Evolutionary conservation across 2,113 vertebrate species (phyloP), one percentile per base, ranked within the genome.

Genomic region (Boleophthalmus pectinirostris): DNA sequence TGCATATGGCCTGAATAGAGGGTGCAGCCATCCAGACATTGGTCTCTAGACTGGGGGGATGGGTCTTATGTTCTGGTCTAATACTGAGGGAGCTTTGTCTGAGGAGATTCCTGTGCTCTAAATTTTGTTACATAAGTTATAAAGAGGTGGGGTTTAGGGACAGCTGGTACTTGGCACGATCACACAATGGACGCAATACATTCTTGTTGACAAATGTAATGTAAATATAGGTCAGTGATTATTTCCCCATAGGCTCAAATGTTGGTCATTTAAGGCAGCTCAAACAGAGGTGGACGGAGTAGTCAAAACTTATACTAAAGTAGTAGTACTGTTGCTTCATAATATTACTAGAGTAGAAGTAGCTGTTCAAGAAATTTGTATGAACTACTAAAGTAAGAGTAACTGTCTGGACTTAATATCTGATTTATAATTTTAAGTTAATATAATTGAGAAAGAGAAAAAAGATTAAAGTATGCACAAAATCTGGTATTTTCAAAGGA

Each of bases 71-170:
- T 64, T 12, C 68, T 67, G 33, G 61, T 16, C 56, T 10, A 21
- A 54, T 7, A 93, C 91, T 88, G 86, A 89, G 81, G 85, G 72
- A 68, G 81, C 91, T 93, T 92, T 93, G 93, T 94, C 86, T 86
- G 87, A 80, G 73, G 72, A 79, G 82, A 93, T 93, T 94, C 89
- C 92, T 92, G 81, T 82, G 90, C 89, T 86, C 90, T 69, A 86
- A 76, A 88, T 85, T 73, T 81, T 82, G 88, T 93, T 93, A 84
- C 89, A 91, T 91, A 91, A 92, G 77, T 77, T 69, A 20, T 51
- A 43, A 43, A 80, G 86, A 82, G 85, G 83, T 47, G 85, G 90
- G 77, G 88, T 79, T 18, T 0, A 35, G 63, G 68, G 84, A 82
- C 91, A 90, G 91, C 88, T 90, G 87, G 87, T 68, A 60, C 70